Evolutionary conservation across 2,797 vertebrate species (phyloP).

Genomic region (Lithobates pipiens): DNA sequence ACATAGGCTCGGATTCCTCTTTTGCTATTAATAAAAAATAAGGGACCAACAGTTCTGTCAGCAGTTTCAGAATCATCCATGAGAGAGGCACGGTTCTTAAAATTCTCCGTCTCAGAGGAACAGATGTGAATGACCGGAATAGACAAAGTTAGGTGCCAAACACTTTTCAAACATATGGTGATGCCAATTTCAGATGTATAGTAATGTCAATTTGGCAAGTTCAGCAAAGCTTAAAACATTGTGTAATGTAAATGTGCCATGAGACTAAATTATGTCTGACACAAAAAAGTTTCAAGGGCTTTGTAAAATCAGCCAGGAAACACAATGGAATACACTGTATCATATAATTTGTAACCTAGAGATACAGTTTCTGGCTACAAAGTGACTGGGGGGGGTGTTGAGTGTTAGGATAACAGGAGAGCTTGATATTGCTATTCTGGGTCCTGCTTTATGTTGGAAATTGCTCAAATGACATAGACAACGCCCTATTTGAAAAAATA

Average conservation of each 20-base stretch:
- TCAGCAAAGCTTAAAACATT: neutral
- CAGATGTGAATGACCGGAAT: slow-evolving; percentile 19
- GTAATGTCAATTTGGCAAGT: slow-evolving; percentile 30
- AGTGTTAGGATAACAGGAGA: slow-evolving; percentile 6
- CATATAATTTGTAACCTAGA: slow-evolving; percentile 7
- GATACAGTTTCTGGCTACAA: slow-evolving; percentile 12
- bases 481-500: neutral
- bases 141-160: slow-evolving; percentile 27
- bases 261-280: slow-evolving; percentile 41
- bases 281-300: slow-evolving; percentile 33
- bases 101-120: slow-evolving; percentile 22
- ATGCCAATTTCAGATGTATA: slow-evolving; percentile 46
- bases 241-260: slow-evolving; percentile 28
- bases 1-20: neutral
- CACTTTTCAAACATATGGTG: slow-evolving; percentile 24
- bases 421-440: neutral
- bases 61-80: slow-evolving; percentile 37
- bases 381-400: slow-evolving; percentile 4
- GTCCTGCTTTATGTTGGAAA: slow-evolving; percentile 24
- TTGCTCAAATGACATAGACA: neutral
- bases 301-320: slow-evolving; percentile 12
- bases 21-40: slow-evolving; percentile 51
- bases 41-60: slow-evolving; percentile 58
- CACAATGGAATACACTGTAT: slow-evolving; percentile 13
- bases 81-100: slow-evolving; percentile 46